These are phyloP conservation scores for Tonatia bakeri DNA, from an alignment of 2,113 vertebrate species.

Conservation along the genomic window DNA sequence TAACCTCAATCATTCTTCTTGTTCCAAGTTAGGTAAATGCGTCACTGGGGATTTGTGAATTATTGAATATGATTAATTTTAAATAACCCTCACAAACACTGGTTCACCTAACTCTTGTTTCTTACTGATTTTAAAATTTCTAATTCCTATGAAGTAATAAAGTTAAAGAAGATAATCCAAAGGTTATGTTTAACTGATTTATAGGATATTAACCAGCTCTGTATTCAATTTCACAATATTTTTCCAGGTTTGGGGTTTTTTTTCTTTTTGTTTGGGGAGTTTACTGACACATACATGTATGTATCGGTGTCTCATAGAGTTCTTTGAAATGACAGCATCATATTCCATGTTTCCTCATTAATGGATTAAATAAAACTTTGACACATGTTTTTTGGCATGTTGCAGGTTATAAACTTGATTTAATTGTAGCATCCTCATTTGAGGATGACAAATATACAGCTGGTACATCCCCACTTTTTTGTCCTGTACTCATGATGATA, in stretches of 20 bases:
- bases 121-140: slow-evolving; percentile 7
- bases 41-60: not conserved
- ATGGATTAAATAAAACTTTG: not conserved
- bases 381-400: not conserved
- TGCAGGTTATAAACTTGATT: not conserved
- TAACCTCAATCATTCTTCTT: not conserved
- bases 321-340: not conserved
- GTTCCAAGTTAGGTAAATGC: not conserved
- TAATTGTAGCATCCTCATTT: not conserved
- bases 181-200: not conserved
- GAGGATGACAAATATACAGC: not conserved
- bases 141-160: not conserved
- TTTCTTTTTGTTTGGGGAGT: not conserved
- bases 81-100: not conserved
- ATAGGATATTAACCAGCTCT: not conserved
- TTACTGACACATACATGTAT: not conserved
- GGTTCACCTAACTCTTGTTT: not conserved
- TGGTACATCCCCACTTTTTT: not conserved
- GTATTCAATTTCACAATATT: not conserved
- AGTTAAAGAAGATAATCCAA: not conserved
- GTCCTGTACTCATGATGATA: not conserved
- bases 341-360: not conserved
- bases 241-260: not conserved
- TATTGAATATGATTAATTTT: slow-evolving; percentile 12
- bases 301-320: not conserved